phyloP scores from a whole-genome alignment of 2,113 vertebrate genomes.

The Dipodomys merriami region DNA sequence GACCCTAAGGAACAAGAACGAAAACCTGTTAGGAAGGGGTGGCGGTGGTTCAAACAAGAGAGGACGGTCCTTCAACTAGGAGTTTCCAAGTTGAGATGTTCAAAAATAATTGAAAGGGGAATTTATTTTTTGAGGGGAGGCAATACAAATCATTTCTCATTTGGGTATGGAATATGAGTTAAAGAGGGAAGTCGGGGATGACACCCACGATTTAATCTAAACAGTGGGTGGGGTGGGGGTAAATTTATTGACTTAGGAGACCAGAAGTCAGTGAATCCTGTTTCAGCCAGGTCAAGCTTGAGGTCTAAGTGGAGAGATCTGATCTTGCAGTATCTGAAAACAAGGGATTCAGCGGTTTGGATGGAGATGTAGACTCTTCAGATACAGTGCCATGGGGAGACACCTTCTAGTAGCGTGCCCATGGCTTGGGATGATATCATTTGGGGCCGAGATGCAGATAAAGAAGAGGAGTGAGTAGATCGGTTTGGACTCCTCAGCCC shows the following conservation, averaged over 20 bases:
- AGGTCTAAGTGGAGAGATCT: neutral
- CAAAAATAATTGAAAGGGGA: neutral
- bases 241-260: neutral
- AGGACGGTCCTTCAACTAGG: neutral
- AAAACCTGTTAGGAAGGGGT: neutral
- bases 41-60: neutral
- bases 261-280: neutral
- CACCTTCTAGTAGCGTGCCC: no score
- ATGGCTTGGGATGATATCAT: neutral
- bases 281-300: neutral
- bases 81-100: neutral
- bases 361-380: neutral
- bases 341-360: no score
- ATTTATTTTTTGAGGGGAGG: neutral
- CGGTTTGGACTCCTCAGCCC: neutral
- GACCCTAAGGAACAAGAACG: neutral
- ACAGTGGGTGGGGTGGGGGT: neutral
- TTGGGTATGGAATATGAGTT: neutral
- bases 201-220: neutral
- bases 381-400: neutral
- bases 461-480: neutral
- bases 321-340: no score
- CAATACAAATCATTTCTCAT: neutral
- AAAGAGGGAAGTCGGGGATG: neutral
- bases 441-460: neutral